Percentiles rank a stretch among this genome's conserved stretches.
phyloP scores from a whole-genome alignment of 2,888 invertebrate genomes.

The Schrankia costaestrigalis region DNA sequence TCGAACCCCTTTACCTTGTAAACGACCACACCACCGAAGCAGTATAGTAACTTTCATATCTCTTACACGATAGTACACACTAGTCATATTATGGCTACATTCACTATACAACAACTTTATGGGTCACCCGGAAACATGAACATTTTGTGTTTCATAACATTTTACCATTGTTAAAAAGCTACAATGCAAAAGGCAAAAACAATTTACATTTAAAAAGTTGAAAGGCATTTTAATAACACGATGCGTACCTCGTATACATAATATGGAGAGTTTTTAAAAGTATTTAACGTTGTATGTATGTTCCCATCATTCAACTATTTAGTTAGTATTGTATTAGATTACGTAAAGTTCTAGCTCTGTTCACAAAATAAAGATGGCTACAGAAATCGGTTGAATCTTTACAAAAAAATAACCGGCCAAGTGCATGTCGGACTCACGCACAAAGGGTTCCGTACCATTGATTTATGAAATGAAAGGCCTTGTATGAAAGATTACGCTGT shows the following conservation, averaged over 20 bases:
- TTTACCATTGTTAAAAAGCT: conserved; percentile 25
- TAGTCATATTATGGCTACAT: too few relatives aligned
- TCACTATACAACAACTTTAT: too few relatives aligned
- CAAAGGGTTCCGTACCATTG: too few relatives aligned
- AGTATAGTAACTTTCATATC: neutral
- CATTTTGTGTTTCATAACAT: conserved; percentile 8
- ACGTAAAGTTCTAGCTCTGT: neutral
- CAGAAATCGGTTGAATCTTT: too few relatives aligned
- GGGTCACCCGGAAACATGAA: neutral
- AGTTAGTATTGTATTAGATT: conserved; percentile 37
- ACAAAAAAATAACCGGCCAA: too few relatives aligned
- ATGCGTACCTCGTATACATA: conserved; percentile 35
- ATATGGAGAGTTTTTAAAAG: conserved; percentile 38
- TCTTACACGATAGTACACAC: too few relatives aligned
- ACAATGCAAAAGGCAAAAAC: conserved; percentile 22
- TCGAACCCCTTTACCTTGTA: too few relatives aligned
- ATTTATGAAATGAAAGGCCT: too few relatives aligned
- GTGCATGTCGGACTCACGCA: too few relatives aligned
- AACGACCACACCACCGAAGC: too few relatives aligned
- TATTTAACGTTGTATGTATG: conserved; percentile 20
- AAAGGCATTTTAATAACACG: conserved; percentile 40
- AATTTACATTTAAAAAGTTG: conserved; percentile 20
- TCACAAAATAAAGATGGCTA: too few relatives aligned
- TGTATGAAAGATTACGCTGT: too few relatives aligned
- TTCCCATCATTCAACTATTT: conserved; percentile 50